phyloP scores from a whole-genome alignment of 1,140 invertebrate species.

The Aphis craccivora region DNA sequence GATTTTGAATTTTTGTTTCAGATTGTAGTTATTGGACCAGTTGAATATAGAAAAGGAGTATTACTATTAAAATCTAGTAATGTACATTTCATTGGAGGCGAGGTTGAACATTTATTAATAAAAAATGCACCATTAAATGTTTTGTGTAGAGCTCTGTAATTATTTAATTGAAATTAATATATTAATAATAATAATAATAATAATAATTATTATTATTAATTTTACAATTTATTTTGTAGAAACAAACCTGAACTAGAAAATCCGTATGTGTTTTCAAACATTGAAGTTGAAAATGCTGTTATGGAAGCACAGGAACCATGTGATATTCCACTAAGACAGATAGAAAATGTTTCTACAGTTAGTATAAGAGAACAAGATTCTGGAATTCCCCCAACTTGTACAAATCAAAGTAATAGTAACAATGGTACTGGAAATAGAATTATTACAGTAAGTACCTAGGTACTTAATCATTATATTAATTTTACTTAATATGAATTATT shows the following conservation, averaged over 20 bases:
- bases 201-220: background rate
- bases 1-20: conserved; percentile 59
- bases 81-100: conserved; percentile 75
- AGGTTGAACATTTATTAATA: conserved; percentile 73
- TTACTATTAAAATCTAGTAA: conserved; percentile 73
- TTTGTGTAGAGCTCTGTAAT: conserved; percentile 69
- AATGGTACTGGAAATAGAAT: background rate
- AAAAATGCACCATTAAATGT: conserved; percentile 71
- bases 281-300: conserved; percentile 36
- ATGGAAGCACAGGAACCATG: background rate
- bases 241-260: conserved; percentile 40
- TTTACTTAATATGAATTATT: background rate
- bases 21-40: conserved; percentile 71
- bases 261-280: conserved; percentile 44
- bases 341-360: background rate
- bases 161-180: conserved; percentile 5
- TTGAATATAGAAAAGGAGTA: conserved; percentile 75
- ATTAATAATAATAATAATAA: background rate
- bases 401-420: conserved; percentile 22
- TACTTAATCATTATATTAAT: background rate
- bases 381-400: background rate
- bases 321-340: background rate
- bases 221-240: background rate
- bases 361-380: background rate
- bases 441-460: conserved; percentile 29